Evolutionary conservation across 2,888 invertebrate species (phyloP).

Genomic region (Apamea crenata): DNA sequence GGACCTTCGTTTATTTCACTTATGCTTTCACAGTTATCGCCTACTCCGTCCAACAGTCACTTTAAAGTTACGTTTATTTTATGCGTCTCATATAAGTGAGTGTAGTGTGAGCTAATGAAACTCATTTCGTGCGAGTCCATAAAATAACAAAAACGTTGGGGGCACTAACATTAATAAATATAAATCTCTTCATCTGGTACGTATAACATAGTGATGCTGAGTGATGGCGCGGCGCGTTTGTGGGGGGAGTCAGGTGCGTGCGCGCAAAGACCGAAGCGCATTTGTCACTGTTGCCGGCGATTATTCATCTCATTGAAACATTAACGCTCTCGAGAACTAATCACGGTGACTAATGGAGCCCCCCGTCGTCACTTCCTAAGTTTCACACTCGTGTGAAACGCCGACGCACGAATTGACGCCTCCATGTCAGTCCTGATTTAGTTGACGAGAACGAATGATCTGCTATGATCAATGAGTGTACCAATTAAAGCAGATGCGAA

Average conservation of each 20-base stretch:
- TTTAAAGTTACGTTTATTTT: slow-evolving; percentile 54
- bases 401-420: slow-evolving; percentile 76
- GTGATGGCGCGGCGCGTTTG: slow-evolving; percentile 86
- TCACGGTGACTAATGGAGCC: slow-evolving; percentile 90
- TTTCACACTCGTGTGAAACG: slow-evolving; percentile 85
- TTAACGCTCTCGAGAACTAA: slow-evolving; percentile 89
- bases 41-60: slow-evolving; percentile 41
- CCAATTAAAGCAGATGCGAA: slow-evolving; percentile 69
- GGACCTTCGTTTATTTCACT: slow-evolving; percentile 63
- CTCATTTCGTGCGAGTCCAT: slow-evolving; percentile 66
- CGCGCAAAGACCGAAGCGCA: slow-evolving; percentile 84
- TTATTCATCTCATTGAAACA: slow-evolving; percentile 90
- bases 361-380: slow-evolving; percentile 89
- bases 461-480: slow-evolving; percentile 75
- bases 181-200: slow-evolving; percentile 89
- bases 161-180: slow-evolving; percentile 84
- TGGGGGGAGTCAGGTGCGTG: slow-evolving; percentile 86
- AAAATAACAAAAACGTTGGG: slow-evolving; percentile 71
- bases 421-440: slow-evolving; percentile 77
- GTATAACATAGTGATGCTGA: slow-evolving; percentile 83
- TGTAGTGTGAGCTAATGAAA: slow-evolving; percentile 52
- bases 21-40: slow-evolving; percentile 57
- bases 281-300: slow-evolving; percentile 89
- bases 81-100: slow-evolving; percentile 55
- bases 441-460: slow-evolving; percentile 82